Percentiles rank a stretch among this genome's conserved stretches.
Evolutionary conservation across 2,888 invertebrate genomes (phyloP).

Genomic region (Hyposoter didymator): DNA sequence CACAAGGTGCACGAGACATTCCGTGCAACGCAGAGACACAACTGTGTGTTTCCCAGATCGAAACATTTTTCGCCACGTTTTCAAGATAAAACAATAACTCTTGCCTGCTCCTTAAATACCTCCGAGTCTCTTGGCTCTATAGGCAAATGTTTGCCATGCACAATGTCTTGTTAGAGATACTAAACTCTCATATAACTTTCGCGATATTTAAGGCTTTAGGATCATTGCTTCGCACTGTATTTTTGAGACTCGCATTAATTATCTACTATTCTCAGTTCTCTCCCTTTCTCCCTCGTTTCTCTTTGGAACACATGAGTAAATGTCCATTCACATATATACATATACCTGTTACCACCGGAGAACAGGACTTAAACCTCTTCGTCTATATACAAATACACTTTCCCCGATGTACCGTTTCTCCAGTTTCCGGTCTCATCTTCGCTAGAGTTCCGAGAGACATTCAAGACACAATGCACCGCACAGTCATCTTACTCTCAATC

Average conservation of each 20-base stretch:
- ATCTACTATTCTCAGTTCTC: slow-evolving; percentile 42
- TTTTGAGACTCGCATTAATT: slow-evolving; percentile 11
- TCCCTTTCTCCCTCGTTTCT: slow-evolving; percentile 29
- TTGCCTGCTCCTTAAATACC: background rate
- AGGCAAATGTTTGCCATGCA: background rate
- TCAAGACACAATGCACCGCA: slow-evolving; percentile 52
- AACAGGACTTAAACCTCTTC: slow-evolving; percentile 32
- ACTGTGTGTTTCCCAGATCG: background rate
- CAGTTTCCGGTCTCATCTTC: slow-evolving; percentile 64
- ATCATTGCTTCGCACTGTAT: background rate
- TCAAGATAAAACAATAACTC: background rate
- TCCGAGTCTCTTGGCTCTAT: background rate
- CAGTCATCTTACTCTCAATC: slow-evolving; percentile 43
- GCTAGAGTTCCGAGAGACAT: slow-evolving; percentile 50
- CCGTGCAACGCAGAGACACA: background rate
- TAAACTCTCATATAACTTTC: background rate
- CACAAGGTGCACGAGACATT: background rate
- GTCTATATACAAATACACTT: slow-evolving; percentile 39
- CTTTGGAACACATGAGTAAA: slow-evolving; percentile 22
- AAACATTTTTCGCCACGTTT: background rate
- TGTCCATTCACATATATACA: slow-evolving; percentile 47
- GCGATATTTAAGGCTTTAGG: background rate
- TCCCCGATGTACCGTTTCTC: slow-evolving; percentile 65
- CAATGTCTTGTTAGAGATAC: background rate
- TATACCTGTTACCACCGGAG: slow-evolving; percentile 25